Evolutionary conservation across 1,140 invertebrate genomes (phyloP), one percentile per base, ranked within the genome.

Genomic region (Formica exsecta): DNA sequence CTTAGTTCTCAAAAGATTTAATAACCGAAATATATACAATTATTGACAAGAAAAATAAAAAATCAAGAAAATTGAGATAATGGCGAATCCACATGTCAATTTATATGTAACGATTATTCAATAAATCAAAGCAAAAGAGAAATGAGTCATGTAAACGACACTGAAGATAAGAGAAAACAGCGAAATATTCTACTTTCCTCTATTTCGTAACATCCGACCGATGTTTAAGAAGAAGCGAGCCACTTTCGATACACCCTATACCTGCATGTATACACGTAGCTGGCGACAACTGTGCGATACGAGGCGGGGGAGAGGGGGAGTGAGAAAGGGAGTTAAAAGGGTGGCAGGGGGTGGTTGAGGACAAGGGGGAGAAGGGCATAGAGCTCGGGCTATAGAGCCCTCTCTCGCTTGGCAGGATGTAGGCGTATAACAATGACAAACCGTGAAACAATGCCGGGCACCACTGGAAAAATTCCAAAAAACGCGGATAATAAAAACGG

Each of bases 401-500:
- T 90, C 84, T 85, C 87, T 90, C 84, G 88, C 89, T 89, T 86
- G 85, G 87, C 92, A 92, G 92, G 92, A 92, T 92, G 92, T 92
- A 93, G 92, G 89, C 91, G 89, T 90, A 93, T 92, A 95, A 95
- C 94, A 95, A 95, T 95, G 95, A 95, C 94, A 94, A 94, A 94
- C 93, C 92, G 93, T 93, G 93, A 94, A 95, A 95, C 94, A 95
- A 95, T 95, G 93, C 94, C 92, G 92, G 93, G 93, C 91, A 93
- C 93, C 91, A 95, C 94, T 95, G 94, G 94, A 95, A 95, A 95
- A 95, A 95, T 95, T 95, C 93, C 94, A 94, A 94, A 95, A 95
- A 95, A 95, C 92, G 92, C 86, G 93, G 94, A 94, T 94, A 95
- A 94, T 94, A 93, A 94, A 94, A 95, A 94, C 92, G 94, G 93